Evolutionary conservation across 2,888 invertebrate species (phyloP).

Genomic region (Sympetrum striolatum): DNA sequence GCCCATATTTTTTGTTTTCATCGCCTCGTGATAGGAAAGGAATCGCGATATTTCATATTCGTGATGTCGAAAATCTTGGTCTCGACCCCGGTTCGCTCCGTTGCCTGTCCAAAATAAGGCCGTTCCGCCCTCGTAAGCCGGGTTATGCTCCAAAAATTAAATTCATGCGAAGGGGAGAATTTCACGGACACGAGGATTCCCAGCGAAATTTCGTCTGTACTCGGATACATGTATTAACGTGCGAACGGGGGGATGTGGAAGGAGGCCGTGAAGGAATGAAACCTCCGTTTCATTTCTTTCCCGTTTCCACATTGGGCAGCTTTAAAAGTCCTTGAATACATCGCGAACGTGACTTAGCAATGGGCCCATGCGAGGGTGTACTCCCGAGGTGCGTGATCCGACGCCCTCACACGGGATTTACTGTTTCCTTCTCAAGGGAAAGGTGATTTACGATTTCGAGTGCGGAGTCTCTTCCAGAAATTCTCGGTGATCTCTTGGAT

Average conservation of each 20-base stretch:
- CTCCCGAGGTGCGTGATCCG: neutral
- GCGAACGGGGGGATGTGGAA: neutral
- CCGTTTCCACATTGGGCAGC: neutral
- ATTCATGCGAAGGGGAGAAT: no score
- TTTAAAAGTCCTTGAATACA: neutral
- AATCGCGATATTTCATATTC: no score
- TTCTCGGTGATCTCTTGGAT: neutral
- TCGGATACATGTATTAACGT: neutral
- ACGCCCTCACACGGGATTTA: neutral
- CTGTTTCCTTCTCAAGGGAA: neutral
- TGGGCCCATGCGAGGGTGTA: neutral
- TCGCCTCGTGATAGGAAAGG: no score
- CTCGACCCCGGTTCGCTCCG: no score
- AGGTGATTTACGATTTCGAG: neutral
- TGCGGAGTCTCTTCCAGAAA: neutral
- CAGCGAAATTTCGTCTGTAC: neutral
- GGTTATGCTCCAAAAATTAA: no score
- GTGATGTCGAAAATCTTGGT: no score
- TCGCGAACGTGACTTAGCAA: neutral
- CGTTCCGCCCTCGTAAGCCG: no score
- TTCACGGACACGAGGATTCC: neutral
- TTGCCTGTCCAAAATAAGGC: no score
- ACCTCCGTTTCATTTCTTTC: neutral
- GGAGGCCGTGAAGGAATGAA: neutral
- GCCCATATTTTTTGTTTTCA: no score